Evolutionary conservation across 2,113 vertebrate genomes (phyloP).

Genomic region (Eclectus roratus): DNA sequence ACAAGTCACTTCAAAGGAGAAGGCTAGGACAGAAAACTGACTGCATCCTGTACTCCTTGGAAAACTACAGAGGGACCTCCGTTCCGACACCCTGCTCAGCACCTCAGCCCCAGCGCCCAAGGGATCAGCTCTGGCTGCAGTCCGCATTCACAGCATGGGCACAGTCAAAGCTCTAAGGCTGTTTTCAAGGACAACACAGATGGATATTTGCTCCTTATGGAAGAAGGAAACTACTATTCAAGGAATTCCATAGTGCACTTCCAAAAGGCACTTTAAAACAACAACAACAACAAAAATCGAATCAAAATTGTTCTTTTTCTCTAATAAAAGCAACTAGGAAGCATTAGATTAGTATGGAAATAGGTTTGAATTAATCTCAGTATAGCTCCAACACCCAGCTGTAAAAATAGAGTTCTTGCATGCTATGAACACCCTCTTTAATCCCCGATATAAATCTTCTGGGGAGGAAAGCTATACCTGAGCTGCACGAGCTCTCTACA

Average conservation of each 20-base stretch:
- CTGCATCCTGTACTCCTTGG: no score
- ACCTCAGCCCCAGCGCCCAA: rapidly evolving
- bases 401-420: slow-evolving; percentile 30
- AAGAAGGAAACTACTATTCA: background rate
- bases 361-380: background rate
- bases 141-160: background rate
- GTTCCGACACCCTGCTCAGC: background rate
- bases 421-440: background rate
- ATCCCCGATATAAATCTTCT: background rate
- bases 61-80: background rate
- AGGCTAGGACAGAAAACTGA: background rate
- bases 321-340: background rate
- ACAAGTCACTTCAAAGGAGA: background rate
- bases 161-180: background rate
- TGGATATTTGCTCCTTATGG: background rate
- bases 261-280: background rate
- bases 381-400: slow-evolving; percentile 5
- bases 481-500: background rate
- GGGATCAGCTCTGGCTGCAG: rapidly evolving
- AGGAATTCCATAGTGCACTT: background rate
- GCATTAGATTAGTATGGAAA: background rate
- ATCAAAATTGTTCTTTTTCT: background rate
- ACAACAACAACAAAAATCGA: background rate
- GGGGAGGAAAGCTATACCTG: background rate
- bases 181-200: background rate